phyloP scores from a whole-genome alignment of 2,888 invertebrate genomes.

The Prenolepis imparis region DNA sequence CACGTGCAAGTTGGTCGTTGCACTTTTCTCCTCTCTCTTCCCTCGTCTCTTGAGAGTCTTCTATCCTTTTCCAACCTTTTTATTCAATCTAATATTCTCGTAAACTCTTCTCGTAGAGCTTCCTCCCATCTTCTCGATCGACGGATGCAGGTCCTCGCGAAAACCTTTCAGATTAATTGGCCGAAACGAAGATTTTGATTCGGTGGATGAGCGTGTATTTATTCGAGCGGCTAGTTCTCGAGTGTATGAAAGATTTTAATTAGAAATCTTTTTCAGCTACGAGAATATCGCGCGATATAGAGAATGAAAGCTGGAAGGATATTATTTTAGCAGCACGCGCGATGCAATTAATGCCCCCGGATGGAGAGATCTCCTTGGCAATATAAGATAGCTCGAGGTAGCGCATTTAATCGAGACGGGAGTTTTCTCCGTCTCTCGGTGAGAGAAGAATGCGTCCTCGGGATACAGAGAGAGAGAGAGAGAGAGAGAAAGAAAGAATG shows the following conservation, averaged over 20 bases:
- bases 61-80: no score
- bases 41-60: background rate
- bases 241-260: background rate
- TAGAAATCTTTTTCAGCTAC: background rate
- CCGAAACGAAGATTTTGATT: background rate
- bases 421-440: background rate
- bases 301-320: background rate
- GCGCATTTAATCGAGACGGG: conserved; percentile 30
- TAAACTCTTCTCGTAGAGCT: background rate
- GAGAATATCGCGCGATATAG: background rate
- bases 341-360: conserved; percentile 18
- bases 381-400: background rate
- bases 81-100: background rate
- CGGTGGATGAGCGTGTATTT: background rate
- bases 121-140: conserved; percentile 12
- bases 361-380: background rate
- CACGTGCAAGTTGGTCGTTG: conserved; percentile 59
- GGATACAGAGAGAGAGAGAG: background rate
- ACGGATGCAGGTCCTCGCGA: background rate
- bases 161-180: conserved; percentile 16
- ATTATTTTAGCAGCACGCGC: background rate
- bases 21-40: conserved; percentile 52
- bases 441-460: conserved; percentile 51
- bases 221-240: background rate
- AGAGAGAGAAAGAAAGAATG: conserved; percentile 12